Evolutionary conservation across 2,113 vertebrate species (phyloP), one percentile per base, ranked within the genome.

Genomic region (Ibidorhyncha struthersii): DNA sequence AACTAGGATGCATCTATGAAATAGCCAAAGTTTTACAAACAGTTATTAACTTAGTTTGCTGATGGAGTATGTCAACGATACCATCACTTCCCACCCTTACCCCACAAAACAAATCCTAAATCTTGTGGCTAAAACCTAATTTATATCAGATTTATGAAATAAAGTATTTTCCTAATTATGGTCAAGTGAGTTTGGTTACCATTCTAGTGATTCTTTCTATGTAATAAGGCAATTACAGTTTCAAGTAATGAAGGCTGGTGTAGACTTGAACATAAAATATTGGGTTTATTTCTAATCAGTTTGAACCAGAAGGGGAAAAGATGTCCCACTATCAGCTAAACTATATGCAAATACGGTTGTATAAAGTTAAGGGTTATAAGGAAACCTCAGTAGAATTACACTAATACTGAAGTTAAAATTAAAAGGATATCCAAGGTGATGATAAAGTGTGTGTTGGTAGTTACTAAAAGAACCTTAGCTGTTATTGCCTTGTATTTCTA

Each of bases 401-500:
- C 98, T 99, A 98, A 99, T 99, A 98, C 98, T 98, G 98, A 98
- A 97, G 97, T 97, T 98, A 96, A 97, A 97, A 97, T 97, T 95
- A 97, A 97, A 98, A 98, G 97, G 88, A 97, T 98, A 97, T 98
- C 97, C 97, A 97, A 95, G 96, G 94, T 98, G 83, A 97, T 97
- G 96, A 98, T 97, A 96, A 98, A 98, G 98, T 98, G 97, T 99
- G 98, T 99, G 98, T 98, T 98, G 98, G 97, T 99, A 98, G 99
- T 99, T 99, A 98, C 98, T 99, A 98, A 99, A 98, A 98, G 98
- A 98, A 98, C 98, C 96, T 98, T 98, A 98, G 98, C 98, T 98
- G 98, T 98, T 98, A 98, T 98, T 99, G 99, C 98, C 98, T 98
- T 98, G 98, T 98, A 98, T 98, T 98, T 99, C 97, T 98, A 98